These are phyloP conservation scores for Bucorvus abyssinicus DNA, from an alignment of 2,797 vertebrate species.

Conservation along the genomic window DNA sequence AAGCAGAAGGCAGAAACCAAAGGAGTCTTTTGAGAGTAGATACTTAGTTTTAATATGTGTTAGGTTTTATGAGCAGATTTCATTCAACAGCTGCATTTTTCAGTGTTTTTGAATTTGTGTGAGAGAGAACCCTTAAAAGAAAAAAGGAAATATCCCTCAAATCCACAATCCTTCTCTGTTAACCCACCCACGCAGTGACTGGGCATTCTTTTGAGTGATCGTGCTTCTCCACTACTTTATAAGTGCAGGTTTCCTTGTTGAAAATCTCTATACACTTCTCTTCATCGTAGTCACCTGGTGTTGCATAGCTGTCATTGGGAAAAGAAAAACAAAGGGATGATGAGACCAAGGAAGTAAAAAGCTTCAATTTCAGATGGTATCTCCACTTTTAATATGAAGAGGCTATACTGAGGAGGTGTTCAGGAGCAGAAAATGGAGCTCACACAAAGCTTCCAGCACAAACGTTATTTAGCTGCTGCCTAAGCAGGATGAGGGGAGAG, in stretches of 20 bases:
- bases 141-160: not conserved
- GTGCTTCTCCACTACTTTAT: slow-evolving; percentile 25
- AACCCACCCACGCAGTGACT: not conserved
- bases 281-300: rapidly evolving
- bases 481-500: not conserved
- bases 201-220: slow-evolving; percentile 28
- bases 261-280: slow-evolving; percentile 23
- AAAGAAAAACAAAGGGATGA: not conserved
- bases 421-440: not conserved
- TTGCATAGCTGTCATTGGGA: not conserved
- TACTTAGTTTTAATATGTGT: not conserved
- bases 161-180: not conserved
- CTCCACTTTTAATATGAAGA: not conserved
- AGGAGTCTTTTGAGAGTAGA: not conserved
- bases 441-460: not conserved
- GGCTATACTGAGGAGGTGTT: not conserved
- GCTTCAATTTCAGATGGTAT: not conserved
- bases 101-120: not conserved
- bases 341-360: not conserved
- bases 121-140: not conserved
- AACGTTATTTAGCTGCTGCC: not conserved
- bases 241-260: slow-evolving; percentile 4
- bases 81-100: not conserved
- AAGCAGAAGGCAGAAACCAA: not conserved
- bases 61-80: not conserved